Evolutionary conservation across 92 coral and sea anemone genomes (phyloP), one percentile per base, ranked within the genome.

Genomic region (Muricea muricata): DNA sequence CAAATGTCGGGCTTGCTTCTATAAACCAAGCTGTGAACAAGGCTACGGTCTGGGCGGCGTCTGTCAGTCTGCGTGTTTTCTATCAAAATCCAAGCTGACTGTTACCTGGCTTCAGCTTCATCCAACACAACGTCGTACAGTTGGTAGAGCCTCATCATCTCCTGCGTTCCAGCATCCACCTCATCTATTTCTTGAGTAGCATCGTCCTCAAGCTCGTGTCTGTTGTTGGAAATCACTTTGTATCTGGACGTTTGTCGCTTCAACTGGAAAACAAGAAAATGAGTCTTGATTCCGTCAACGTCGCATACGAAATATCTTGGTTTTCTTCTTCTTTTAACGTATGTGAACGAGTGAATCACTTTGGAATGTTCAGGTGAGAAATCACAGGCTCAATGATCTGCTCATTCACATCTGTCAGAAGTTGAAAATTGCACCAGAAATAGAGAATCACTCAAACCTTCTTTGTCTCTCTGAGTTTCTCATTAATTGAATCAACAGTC

Each of bases 201-300:
- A 55, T 55, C 20, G 29, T 86, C 66, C 33, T 87, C 80, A 32
- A 52, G 87, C 35, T 87, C 81, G 42, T 37, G 4, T 54, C 99
- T 88, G 73, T 80, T 78, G 45, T 85, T 86, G 41, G 94, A 92
- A 72, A 96, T 75, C 17, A 96, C 89, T 80, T 91, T 91, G 80
- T 93, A 96, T 66, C 99, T 92, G 30, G 99, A 92, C 58, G 92
- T 93, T 75, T 94, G 97, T 67, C 91, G 88, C 48, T 83, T 60
- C 73, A 75, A 87, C 98, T 96, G 34, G 13, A 57, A 29, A 10
- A 70, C n/a, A 20, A 55, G 15, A 68, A 58, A 40, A 9, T 24
- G 24, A 14, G n/a, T n/a, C 21, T 24, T 55, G 21, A 4, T 4
- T 12, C 15, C 5, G 5, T 55, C 3, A 55, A 55, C 21, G 9